phyloP scores from a whole-genome alignment of 2,113 vertebrate genomes.

The Chaetodon auriga region DNA sequence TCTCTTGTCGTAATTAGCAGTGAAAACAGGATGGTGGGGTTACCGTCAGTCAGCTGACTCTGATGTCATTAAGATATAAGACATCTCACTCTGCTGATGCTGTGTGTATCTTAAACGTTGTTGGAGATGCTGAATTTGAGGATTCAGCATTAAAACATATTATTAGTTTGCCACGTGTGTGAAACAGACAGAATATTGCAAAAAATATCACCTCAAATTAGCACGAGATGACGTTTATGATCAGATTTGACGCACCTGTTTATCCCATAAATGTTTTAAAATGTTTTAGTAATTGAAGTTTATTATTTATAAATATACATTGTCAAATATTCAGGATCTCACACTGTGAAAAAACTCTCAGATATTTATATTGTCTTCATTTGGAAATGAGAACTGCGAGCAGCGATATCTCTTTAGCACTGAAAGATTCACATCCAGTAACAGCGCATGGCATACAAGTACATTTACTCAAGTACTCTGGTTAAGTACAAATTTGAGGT shows the following conservation, averaged over 20 bases:
- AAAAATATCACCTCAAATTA: background rate
- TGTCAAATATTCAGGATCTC: background rate
- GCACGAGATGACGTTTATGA: background rate
- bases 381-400: background rate
- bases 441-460: background rate
- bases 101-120: background rate
- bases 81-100: background rate
- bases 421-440: background rate
- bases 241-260: background rate
- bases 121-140: background rate
- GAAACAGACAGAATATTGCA: background rate
- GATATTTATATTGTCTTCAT: background rate
- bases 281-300: background rate
- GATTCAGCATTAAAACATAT: background rate
- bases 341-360: background rate
- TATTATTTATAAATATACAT: background rate
- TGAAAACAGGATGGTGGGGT: background rate
- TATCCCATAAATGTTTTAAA: background rate
- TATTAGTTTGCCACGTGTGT: background rate
- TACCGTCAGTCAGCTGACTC: background rate
- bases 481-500: background rate
- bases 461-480: background rate
- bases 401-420: background rate
- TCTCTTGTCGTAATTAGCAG: background rate
- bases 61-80: background rate